phyloP scores from a whole-genome alignment of 2,888 invertebrate genomes.

The Ophion ellenae region DNA sequence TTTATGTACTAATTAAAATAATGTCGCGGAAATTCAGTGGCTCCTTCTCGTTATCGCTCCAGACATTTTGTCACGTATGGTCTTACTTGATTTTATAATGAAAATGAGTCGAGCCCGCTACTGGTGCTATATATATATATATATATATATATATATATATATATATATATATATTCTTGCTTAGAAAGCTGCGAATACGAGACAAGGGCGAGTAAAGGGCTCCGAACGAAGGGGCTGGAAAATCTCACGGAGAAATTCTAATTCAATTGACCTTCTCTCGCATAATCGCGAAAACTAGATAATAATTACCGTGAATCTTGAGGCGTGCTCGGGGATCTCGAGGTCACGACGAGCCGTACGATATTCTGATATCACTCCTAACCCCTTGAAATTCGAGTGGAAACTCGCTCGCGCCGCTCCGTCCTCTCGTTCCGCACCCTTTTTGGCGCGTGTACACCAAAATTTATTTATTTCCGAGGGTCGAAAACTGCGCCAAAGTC shows the following conservation, averaged over 20 bases:
- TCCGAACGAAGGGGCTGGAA: conserved; percentile 20
- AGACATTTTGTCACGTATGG: conserved; percentile 78
- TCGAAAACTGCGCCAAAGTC: conserved; percentile 55
- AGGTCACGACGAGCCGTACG: conserved; percentile 59
- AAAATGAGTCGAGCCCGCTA: conserved; percentile 72
- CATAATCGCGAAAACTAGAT: conserved; percentile 76
- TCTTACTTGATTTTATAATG: conserved; percentile 79
- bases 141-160: conserved; percentile 1
- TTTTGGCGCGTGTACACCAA: conserved; percentile 23
- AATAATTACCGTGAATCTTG: conserved; percentile 77
- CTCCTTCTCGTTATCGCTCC: conserved; percentile 77
- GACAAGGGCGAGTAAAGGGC: conserved; percentile 54
- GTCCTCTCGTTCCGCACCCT: conserved; percentile 12
- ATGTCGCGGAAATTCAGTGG: conserved; percentile 55
- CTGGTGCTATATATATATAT: not conserved
- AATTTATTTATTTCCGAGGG: conserved; percentile 65
- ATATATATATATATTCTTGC: not conserved
- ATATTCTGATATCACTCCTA: conserved; percentile 61
- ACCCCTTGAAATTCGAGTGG: conserved; percentile 26
- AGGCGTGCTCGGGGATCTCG: conserved; percentile 50
- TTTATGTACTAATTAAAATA: conserved; percentile 75
- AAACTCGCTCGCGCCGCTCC: not conserved
- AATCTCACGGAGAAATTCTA: conserved; percentile 74
- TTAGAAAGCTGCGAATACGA: conserved; percentile 26
- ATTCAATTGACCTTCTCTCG: conserved; percentile 78